Evolutionary conservation across 30 jellyfish, hydroid and myxozoan genomes (phyloP).

Genomic region (Pelagia noctiluca): DNA sequence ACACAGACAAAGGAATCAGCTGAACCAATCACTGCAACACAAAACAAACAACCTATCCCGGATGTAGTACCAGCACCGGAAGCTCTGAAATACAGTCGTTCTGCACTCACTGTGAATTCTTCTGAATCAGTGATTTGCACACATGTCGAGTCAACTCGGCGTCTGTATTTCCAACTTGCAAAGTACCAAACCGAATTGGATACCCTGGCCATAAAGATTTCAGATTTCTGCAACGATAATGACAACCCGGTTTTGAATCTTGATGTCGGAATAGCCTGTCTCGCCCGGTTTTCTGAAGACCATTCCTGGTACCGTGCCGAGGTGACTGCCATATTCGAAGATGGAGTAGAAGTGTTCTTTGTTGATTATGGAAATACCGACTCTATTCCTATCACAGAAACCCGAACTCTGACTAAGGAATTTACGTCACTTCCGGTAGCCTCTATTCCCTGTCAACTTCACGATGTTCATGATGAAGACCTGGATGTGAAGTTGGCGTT

Average conservation of each 20-base stretch:
- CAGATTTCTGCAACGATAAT: background rate
- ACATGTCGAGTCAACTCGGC: conserved; percentile 29
- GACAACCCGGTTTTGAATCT: background rate
- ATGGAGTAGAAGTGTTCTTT: conserved; percentile 51
- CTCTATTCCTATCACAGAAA: conserved; percentile 9
- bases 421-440: conserved; percentile 55
- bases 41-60: no score
- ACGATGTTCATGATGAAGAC: conserved; percentile 72
- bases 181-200: background rate
- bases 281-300: conserved; percentile 61
- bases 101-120: background rate
- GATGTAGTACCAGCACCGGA: no score
- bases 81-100: background rate
- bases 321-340: conserved; percentile 11
- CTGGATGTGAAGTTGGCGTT: conserved; percentile 40
- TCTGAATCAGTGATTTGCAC: conserved; percentile 14
- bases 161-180: conserved; percentile 22
- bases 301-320: conserved; percentile 79
- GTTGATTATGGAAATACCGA: conserved; percentile 78
- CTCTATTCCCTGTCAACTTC: conserved; percentile 57
- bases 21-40: no score
- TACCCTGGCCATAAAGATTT: background rate
- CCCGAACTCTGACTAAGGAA: conserved; percentile 31
- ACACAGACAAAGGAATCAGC: no score
- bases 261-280: conserved; percentile 31